Evolutionary conservation across 2,888 invertebrate species (phyloP), one percentile per base, ranked within the genome.

Genomic region (Sinelater perroti): DNA sequence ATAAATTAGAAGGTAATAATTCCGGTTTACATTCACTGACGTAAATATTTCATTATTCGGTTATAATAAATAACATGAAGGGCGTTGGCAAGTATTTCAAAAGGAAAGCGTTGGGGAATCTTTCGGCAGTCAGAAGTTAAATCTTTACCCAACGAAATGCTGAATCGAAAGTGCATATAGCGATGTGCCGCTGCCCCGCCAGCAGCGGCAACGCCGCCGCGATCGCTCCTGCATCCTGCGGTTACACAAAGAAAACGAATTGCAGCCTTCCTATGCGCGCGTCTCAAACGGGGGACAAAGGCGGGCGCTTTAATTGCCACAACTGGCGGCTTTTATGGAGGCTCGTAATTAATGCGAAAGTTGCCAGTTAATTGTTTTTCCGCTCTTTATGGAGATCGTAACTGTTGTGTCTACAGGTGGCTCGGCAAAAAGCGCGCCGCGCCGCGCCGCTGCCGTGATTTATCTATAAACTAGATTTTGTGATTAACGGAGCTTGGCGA

Each of bases 321-420:
- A 56, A 49, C 30, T 42, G 33, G 26, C 36, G 44, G 28, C 49
- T 49, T 56, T 47, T 49, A 49, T 33, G 40, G 55, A 49, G 35
- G 24, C 14, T 18, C 24, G 33, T 50, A 56, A 56, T 45, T 56
- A 56, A 56, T 51, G 17, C 26, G 17, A 21, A 40, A 56, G 50
- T 40, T 44, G 38, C 26, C 50, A 50, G 56, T 44, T 56, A 51
- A 56, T 51, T 56, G 50, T 56, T 45, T 56, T 36, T 51, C 30
- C 10, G 44, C 50, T 56, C 33, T 45, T 44, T 56, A 50, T 45
- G 50, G 50, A 28, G 18, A 52, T 40, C 24, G 14, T 18, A 31
- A 31, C 31, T 11, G 31, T 31, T 31, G 31, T 31, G 14, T 46
- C 31, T 46, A 46, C 30, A 40, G 40, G 40, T 40, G 40, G 40